Evolutionary conservation across 2,888 invertebrate genomes (phyloP), one percentile per base, ranked within the genome.

Genomic region (Tipula unca): DNA sequence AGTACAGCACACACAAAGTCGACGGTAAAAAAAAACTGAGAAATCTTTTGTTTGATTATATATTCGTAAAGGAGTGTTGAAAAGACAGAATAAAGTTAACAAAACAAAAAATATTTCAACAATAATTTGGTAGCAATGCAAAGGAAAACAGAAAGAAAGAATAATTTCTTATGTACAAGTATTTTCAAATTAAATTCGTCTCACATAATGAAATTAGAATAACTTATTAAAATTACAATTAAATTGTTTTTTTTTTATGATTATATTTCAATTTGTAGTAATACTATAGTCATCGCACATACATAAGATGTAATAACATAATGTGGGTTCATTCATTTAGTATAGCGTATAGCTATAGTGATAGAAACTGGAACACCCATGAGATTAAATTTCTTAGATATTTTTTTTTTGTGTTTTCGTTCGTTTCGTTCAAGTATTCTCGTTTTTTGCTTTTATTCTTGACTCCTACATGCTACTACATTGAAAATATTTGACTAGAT

Each of bases 221-320:
- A 69, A 69, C 69, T 69, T 69, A 69, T 69, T 69, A 69, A 69
- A 69, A 69, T 69, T 69, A 69, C 69, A 69, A 69, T 69, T 69
- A 69, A 69, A 69, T 69, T 25, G 69, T 69, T 69, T 69, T 54
- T 39, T 32, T 54, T 54, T 54, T 69, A 69, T 69, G 6, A 69
- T 69, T 69, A 69, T 69, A 69, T 69, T 69, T 69, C 69, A 69
- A 69, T 69, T 69, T 69, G 69, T 69, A 20, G 69, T 69, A 48
- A 17, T 6, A 48, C 48, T 48, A 48, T 17, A 69, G 25, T 25
- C 69, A 69, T 69, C 8, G 69, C 25, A 25, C 25, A 69, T 69
- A 69, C 13, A 54, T 17, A 69, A 69, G 13, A 69, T 25, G 69
- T 69, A 25, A 54, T 54, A 54, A 54, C n/a, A n/a, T 54, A 54